Evolutionary conservation across 2,797 vertebrate genomes (phyloP).

Genomic region (Aulostomus chinensis): DNA sequence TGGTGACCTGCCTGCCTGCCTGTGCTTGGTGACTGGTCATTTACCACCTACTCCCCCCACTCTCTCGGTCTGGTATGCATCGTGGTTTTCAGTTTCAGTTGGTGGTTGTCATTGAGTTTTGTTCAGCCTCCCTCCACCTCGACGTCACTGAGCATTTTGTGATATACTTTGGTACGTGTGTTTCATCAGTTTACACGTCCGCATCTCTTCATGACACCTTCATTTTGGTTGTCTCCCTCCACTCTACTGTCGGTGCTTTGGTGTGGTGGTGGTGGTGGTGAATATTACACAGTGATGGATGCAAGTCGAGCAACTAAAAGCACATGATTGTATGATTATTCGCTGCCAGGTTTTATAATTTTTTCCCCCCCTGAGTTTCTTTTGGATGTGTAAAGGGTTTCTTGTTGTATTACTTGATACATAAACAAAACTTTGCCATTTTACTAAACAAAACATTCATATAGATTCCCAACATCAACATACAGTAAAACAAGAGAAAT

Average conservation of each 20-base stretch:
- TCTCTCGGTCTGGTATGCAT: constrained; percentile 74
- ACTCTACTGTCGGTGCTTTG: constrained; percentile 54
- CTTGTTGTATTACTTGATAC: neutral
- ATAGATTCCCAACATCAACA: no score
- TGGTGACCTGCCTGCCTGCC: constrained; percentile 82
- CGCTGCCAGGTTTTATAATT: neutral
- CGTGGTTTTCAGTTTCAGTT: constrained; percentile 61
- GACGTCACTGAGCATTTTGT: constrained; percentile 57
- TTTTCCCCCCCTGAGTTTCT: no score
- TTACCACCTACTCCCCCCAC: constrained; percentile 53
- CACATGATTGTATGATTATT: neutral
- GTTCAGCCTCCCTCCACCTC: constrained; percentile 53
- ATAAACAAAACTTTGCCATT: no score
- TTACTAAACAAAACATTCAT: no score
- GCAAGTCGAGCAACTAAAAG: constrained; percentile 13
- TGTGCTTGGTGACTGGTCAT: constrained; percentile 82
- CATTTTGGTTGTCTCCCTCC: constrained; percentile 49
- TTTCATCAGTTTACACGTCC: constrained; percentile 34
- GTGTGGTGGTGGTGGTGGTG: constrained; percentile 50
- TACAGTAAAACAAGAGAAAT: no score
- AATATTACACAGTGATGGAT: constrained; percentile 41
- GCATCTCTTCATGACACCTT: constrained; percentile 38
- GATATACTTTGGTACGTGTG: constrained; percentile 28
- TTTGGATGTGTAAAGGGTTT: neutral
- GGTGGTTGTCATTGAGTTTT: constrained; percentile 61